Base-by-base conservation (phyloP, 2,113 vertebrate genomes). In the Dicentrarchus labrax region DNA sequence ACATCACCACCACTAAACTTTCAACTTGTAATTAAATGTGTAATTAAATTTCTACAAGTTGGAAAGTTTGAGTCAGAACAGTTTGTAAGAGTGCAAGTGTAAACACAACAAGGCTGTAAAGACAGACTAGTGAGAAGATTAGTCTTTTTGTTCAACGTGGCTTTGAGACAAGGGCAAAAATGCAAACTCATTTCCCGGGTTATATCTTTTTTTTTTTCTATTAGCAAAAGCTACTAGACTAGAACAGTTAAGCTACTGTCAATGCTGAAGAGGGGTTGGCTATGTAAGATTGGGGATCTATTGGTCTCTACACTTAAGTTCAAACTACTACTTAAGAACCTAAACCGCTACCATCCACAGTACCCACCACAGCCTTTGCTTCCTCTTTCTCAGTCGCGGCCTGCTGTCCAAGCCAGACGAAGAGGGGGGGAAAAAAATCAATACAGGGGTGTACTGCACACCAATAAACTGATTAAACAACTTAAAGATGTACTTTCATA, bases 281-380 rank as follows among this genome's bases (percentile, higher is more conserved):
- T 72, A 56, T 8, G 5, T 38, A 47, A 6, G 7, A 67, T 6
- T 24, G 13, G 9, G 6, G 11, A 39, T 71, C 4, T 71, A 57
- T 4, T 3, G 6, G 22, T 19, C 8, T 38, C 62, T 76, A 65
- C 19, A 53, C 21, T 51, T 51, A 21, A 41, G 5, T 45, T 45
- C 2, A 66, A 21, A 13, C 38, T 65, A 54, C 39, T 38, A 24
- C 21, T 30, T 64, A 6, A 38, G 17, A n/a, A 48, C 57, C 36
- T 76, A 68, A 19, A 51, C 19, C 50, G 19, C 62, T 64, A 64
- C 71, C 16, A 48, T 65, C 57, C 56, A 70, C 50, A 64, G 21
- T 56, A 92, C 93, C 83, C 77, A 92, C 89, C 88, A 4, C 19
- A 65, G 61, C 50, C 72, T 81, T 53, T 51, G 53, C 70, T 36